Evolutionary conservation across 1,140 invertebrate genomes (phyloP).

Genomic region (Geopemphigus sp.): DNA sequence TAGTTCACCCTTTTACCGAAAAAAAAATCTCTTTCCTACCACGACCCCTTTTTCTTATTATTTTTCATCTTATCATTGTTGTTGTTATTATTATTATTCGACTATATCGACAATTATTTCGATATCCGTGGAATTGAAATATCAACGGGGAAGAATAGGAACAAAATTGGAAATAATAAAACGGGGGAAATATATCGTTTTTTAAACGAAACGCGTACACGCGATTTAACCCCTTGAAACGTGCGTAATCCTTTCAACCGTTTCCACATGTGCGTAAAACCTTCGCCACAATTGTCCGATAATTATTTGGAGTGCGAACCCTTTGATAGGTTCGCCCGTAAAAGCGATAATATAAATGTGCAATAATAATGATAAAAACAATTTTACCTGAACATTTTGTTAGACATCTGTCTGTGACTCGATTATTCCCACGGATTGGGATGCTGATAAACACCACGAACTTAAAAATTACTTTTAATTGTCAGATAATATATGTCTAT

Average conservation of each 20-base stretch:
- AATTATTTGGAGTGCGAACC: constrained; percentile 36
- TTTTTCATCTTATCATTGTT: constrained; percentile 4
- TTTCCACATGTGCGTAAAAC: constrained; percentile 46
- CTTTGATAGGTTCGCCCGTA: constrained; percentile 6
- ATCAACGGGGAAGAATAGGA: neutral
- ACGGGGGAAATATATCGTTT: constrained; percentile 45
- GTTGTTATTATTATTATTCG: constrained; percentile 9
- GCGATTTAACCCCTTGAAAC: constrained; percentile 44
- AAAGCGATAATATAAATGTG: neutral
- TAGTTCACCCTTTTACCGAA: constrained; percentile 32
- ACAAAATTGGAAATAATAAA: neutral
- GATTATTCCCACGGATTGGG: constrained; percentile 18
- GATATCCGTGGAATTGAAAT: constrained; percentile 37
- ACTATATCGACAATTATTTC: constrained; percentile 14
- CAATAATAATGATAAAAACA: neutral
- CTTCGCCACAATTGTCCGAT: constrained; percentile 40
- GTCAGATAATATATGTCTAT: too few relatives aligned
- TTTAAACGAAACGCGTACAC: constrained; percentile 40
- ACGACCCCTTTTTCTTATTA: constrained; percentile 18
- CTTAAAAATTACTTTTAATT: neutral
- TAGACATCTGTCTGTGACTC: constrained; percentile 25
- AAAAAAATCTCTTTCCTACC: constrained; percentile 19
- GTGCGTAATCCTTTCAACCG: constrained; percentile 44
- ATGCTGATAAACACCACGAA: neutral
- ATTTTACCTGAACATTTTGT: neutral